These are phyloP conservation scores for Brachycybe producta DNA, from an alignment of 2,888 invertebrate genomes.

Conservation along the genomic window DNA sequence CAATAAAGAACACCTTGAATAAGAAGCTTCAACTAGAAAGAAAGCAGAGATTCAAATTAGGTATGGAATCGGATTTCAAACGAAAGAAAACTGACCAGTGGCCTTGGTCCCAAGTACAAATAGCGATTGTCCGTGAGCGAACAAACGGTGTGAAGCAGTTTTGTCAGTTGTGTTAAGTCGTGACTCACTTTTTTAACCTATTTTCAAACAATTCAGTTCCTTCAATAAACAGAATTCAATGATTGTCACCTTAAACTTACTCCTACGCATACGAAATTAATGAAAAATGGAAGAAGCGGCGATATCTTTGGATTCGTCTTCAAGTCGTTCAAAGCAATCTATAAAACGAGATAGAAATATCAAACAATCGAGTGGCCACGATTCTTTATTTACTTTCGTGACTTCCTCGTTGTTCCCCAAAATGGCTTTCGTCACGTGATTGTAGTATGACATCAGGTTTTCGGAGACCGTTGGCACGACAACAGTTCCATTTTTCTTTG, in stretches of 20 bases:
- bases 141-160: constrained; percentile 31
- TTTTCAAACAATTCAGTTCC: not conserved
- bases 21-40: constrained; percentile 28
- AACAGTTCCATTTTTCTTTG: constrained; percentile 11
- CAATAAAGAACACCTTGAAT: constrained; percentile 32
- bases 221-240: not conserved
- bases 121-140: constrained; percentile 29
- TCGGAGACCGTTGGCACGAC: constrained; percentile 22
- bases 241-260: too few species aligned
- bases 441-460: constrained; percentile 30
- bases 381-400: constrained; percentile 27
- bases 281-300: constrained; percentile 31
- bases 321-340: constrained; percentile 31
- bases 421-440: constrained; percentile 32
- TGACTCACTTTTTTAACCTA: constrained; percentile 32
- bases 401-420: constrained; percentile 29
- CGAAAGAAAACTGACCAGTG: constrained; percentile 29
- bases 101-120: constrained; percentile 31
- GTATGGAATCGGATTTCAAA: not conserved
- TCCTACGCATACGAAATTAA: constrained; percentile 34
- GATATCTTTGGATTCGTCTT: constrained; percentile 30
- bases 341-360: constrained; percentile 19
- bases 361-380: not conserved
- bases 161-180: constrained; percentile 32
- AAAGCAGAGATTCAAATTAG: not conserved